These are phyloP conservation scores for Atractosteus spatula DNA, from an alignment of 2,113 vertebrate genomes.

Conservation along the genomic window DNA sequence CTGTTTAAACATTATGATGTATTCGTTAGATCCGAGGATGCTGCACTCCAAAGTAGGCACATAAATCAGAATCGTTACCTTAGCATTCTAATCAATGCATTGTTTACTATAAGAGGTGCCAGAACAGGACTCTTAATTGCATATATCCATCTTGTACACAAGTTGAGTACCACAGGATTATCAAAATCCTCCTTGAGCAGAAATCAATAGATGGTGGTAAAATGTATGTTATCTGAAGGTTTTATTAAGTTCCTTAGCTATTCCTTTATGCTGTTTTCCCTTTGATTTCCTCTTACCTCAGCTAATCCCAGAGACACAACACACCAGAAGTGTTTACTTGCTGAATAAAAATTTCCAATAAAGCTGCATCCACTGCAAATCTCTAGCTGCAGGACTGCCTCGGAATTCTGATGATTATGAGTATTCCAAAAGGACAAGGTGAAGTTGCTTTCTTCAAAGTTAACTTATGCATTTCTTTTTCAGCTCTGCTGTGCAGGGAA, in stretches of 20 bases:
- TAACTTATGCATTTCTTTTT: neutral
- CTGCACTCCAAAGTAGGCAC: neutral
- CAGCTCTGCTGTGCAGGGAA: neutral
- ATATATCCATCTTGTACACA: conserved; percentile 31
- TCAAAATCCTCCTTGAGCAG: conserved; percentile 33
- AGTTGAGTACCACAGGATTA: conserved; percentile 28
- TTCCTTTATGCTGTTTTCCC: conserved; percentile 1
- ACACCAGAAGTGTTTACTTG: conserved; percentile 10
- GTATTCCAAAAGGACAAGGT: neutral
- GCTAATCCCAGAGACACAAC: conserved; percentile 21
- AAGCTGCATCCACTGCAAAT: neutral
- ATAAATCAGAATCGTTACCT: neutral
- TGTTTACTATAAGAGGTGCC: conserved; percentile 19
- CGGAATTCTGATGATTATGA: conserved; percentile 10
- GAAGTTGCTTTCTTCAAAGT: neutral
- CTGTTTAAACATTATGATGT: neutral
- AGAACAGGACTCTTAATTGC: conserved; percentile 18
- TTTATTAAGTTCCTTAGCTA: conserved; percentile 21
- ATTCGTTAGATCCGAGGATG: neutral
- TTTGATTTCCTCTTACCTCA: conserved; percentile 19
- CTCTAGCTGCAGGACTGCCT: neutral
- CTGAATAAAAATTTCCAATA: neutral
- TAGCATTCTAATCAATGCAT: conserved; percentile 7
- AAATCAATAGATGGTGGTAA: conserved; percentile 30
- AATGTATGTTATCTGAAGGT: conserved; percentile 6